phyloP scores from a whole-genome alignment of 2,888 invertebrate genomes.

The Drosophila nr. medialis region DNA sequence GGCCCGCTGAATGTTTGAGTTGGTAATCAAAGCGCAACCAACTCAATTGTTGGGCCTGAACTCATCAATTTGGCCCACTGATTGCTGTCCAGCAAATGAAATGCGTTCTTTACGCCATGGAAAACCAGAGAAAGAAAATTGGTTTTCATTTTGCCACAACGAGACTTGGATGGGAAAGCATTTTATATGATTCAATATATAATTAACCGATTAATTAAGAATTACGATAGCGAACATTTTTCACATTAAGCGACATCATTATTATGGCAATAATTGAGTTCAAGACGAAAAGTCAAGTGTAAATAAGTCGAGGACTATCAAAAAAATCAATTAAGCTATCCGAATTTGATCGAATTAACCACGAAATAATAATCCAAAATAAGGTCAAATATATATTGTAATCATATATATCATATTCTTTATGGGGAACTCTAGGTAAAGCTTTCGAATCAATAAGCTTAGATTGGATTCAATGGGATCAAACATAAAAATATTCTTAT shows the following conservation, averaged over 20 bases:
- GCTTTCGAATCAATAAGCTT: too few relatives aligned
- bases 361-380: not conserved
- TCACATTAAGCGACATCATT: not conserved
- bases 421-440: not conserved
- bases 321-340: not conserved
- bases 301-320: not conserved
- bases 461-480: too few relatives aligned
- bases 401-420: not conserved
- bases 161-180: not conserved
- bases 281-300: not conserved
- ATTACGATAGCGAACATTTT: not conserved
- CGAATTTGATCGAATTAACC: not conserved
- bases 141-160: not conserved
- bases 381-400: not conserved
- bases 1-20: conserved; percentile 16
- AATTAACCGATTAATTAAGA: not conserved
- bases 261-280: not conserved
- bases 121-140: conserved; percentile 3
- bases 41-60: conserved; percentile 46
- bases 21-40: conserved; percentile 43
- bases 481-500: not conserved
- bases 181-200: not conserved
- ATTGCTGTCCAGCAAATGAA: conserved; percentile 19
- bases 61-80: conserved; percentile 48
- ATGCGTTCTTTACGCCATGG: not conserved